phyloP scores from a whole-genome alignment of 2,888 invertebrate species.

The Prenolepis imparis region DNA sequence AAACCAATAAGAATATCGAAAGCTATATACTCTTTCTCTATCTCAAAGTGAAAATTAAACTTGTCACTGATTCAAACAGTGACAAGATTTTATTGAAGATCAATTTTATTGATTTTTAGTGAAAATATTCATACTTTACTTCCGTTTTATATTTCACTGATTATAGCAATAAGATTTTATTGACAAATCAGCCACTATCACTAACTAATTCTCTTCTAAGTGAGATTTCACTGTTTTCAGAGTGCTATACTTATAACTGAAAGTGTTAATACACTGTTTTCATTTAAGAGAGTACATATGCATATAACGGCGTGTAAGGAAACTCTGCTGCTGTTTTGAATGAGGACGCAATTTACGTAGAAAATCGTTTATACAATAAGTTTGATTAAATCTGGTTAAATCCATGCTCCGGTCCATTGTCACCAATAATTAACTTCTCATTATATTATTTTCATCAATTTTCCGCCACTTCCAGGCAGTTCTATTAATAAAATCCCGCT shows the following conservation, averaged over 20 bases:
- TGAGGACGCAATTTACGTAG: constrained; percentile 52
- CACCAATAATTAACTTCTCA: constrained; percentile 66
- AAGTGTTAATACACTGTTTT: not conserved
- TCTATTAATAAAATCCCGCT: constrained; percentile 58
- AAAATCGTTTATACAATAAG: constrained; percentile 66
- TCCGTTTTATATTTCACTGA: not conserved
- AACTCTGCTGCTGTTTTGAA: constrained; percentile 21
- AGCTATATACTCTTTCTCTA: not conserved
- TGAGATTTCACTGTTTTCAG: not conserved
- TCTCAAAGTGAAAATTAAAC: not conserved
- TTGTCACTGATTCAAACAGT: not conserved
- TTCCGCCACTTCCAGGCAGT: constrained; percentile 31
- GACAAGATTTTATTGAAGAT: not conserved
- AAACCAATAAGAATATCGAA: not conserved
- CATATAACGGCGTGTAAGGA: not conserved
- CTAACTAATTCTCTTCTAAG: not conserved
- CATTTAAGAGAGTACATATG: not conserved
- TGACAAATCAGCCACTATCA: not conserved
- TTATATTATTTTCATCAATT: constrained; percentile 71
- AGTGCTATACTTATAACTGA: not conserved
- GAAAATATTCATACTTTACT: not conserved
- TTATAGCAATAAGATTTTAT: not conserved
- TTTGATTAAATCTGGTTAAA: constrained; percentile 65
- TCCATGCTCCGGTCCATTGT: constrained; percentile 38
- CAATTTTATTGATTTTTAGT: not conserved